These are phyloP conservation scores for Diarsia rubi DNA, from an alignment of 2,888 invertebrate species.

Conservation along the genomic window DNA sequence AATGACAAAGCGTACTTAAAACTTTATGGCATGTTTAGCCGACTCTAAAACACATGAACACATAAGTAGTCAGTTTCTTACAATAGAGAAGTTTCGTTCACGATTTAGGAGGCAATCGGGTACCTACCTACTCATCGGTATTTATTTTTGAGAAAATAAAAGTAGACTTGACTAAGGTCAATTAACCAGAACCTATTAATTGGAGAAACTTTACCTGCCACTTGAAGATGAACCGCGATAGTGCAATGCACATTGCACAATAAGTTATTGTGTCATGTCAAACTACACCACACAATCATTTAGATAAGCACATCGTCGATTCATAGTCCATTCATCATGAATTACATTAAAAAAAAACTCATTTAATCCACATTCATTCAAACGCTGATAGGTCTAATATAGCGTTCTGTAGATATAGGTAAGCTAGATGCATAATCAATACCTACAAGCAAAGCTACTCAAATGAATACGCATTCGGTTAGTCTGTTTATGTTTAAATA, in stretches of 20 bases:
- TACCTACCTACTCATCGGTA: not conserved
- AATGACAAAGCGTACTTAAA: conserved; percentile 58
- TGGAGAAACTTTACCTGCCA: conserved; percentile 23
- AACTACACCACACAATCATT: conserved; percentile 14
- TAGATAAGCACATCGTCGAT: too few species aligned
- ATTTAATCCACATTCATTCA: conserved; percentile 33
- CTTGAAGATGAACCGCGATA: conserved; percentile 18
- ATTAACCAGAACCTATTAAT: conserved; percentile 11
- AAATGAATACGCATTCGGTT: conserved; percentile 2
- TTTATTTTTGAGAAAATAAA: conserved; percentile 15
- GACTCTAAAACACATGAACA: conserved; percentile 30
- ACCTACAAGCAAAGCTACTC: not conserved
- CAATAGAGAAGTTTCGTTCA: conserved; percentile 12
- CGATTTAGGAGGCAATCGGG: not conserved
- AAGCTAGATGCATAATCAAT: not conserved
- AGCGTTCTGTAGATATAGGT: not conserved
- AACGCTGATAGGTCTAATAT: conserved; percentile 29
- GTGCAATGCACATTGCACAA: not conserved
- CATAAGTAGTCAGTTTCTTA: conserved; percentile 5
- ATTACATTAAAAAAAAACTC: conserved; percentile 13
- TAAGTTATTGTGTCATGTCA: conserved; percentile 30
- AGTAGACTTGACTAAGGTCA: conserved; percentile 10
- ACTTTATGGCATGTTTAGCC: conserved; percentile 49
- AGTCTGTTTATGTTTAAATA: too few species aligned
- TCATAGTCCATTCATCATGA: conserved; percentile 24